phyloP scores from a whole-genome alignment of 2,888 invertebrate species.

The Aleiodes alternator region DNA sequence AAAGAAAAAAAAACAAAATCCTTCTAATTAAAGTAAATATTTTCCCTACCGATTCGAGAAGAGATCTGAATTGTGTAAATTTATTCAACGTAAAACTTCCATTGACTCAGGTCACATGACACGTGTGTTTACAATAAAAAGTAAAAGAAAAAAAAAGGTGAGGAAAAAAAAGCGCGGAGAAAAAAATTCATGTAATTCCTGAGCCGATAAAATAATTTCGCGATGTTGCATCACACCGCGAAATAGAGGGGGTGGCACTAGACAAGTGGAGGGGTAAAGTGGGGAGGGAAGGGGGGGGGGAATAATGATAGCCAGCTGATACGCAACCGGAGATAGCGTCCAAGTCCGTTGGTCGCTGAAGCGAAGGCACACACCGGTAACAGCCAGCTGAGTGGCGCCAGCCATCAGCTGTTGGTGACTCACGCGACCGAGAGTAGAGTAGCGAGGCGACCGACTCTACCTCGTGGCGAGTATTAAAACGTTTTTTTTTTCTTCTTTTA shows the following conservation, averaged over 20 bases:
- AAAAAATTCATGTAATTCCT: constrained; percentile 14
- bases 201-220: constrained; percentile 29
- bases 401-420: constrained; percentile 74
- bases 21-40: background rate
- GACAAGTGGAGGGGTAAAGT: constrained; percentile 2
- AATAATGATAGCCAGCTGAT: constrained; percentile 62
- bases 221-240: constrained; percentile 4
- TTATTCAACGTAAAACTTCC: background rate
- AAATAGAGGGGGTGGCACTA: constrained; percentile 20
- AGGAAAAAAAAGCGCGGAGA: too few relatives aligned
- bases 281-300: constrained; percentile 28
- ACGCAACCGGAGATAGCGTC: constrained; percentile 64
- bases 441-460: constrained; percentile 13
- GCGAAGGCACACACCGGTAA: constrained; percentile 69
- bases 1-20: background rate
- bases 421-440: constrained; percentile 63
- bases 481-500: constrained; percentile 6
- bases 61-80: too few relatives aligned
- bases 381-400: constrained; percentile 74
- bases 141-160: background rate
- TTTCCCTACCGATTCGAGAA: background rate
- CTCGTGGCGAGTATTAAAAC: background rate
- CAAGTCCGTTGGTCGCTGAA: constrained; percentile 55
- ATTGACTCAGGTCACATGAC: constrained; percentile 5
- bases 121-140: background rate